Conservation (phyloP, 2,113 vertebrate genomes). For the Xenopus laevis region DNA sequence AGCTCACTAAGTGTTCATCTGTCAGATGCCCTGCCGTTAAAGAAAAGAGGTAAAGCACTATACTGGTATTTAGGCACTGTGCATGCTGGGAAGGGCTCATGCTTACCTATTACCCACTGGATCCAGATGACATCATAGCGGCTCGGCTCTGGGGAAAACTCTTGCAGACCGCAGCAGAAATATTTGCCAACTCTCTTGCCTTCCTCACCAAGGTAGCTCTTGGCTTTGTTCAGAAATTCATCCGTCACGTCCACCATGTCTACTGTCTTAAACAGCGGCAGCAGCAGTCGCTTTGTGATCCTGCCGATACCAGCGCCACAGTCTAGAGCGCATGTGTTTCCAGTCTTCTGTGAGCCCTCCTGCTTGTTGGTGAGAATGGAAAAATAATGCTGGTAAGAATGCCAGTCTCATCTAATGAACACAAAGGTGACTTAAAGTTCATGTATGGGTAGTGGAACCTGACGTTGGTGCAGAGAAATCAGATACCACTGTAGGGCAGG, state of each 20-base stretch:
- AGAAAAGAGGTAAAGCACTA: not conserved
- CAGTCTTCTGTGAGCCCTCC: slow-evolving; percentile 80
- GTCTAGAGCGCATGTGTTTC: slow-evolving; percentile 79
- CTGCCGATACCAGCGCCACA: slow-evolving; percentile 90
- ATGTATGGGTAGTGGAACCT: no score
- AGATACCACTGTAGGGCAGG: no score
- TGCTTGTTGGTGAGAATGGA: slow-evolving; percentile 43
- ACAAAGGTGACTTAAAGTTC: no score
- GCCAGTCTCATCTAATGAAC: no score
- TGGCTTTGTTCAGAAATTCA: slow-evolving; percentile 87
- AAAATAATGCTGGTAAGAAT: no score
- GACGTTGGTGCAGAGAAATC: no score
- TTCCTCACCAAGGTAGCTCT: slow-evolving; percentile 83
- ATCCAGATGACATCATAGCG: slow-evolving; percentile 96
- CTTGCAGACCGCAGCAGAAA: slow-evolving; percentile 88
- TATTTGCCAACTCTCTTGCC: slow-evolving; percentile 80
- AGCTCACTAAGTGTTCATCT: slow-evolving; percentile 81
- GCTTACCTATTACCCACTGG: slow-evolving; percentile 97
- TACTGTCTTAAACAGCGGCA: slow-evolving; percentile 84
- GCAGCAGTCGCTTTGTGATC: slow-evolving; percentile 87
- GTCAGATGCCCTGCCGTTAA: slow-evolving; percentile 80
- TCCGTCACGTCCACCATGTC: slow-evolving; percentile 94
- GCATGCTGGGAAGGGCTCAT: not conserved
- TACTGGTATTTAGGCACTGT: no score
- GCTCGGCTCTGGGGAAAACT: slow-evolving; percentile 77